phyloP scores from a whole-genome alignment of 2,113 vertebrate species.

The Corythornis vintsioides region DNA sequence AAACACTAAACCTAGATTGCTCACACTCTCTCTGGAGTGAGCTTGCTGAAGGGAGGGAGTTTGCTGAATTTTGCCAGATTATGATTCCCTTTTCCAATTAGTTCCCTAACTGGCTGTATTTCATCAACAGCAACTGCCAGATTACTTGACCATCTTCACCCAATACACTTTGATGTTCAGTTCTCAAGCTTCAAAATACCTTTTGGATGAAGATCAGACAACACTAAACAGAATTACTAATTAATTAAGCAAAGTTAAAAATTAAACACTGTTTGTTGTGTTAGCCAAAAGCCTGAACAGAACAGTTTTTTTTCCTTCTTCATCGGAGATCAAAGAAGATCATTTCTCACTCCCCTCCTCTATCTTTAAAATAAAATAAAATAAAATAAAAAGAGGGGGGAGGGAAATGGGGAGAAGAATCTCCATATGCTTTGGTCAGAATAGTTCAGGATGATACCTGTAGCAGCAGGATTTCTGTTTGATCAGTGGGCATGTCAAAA shows the following conservation, averaged over 20 bases:
- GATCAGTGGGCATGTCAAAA: conserved; percentile 78
- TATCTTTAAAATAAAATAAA: conserved; percentile 54
- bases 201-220: conserved; percentile 98
- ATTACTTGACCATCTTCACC: conserved; percentile 85
- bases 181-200: conserved; percentile 91
- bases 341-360: conserved; percentile 72
- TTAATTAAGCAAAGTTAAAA: conserved; percentile 99
- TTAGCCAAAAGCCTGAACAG: conserved; percentile 96
- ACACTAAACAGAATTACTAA: conserved; percentile 99
- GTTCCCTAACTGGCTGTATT: conserved; percentile 76
- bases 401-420: neutral
- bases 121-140: conserved; percentile 76
- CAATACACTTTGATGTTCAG: conserved; percentile 92
- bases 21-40: neutral
- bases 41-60: conserved; percentile 27
- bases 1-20: conserved; percentile 15
- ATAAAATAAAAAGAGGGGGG: neutral
- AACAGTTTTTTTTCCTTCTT: conserved; percentile 83
- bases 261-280: conserved; percentile 99
- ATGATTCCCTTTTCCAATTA: conserved; percentile 64
- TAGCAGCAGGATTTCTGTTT: conserved; percentile 73
- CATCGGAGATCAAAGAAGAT: conserved; percentile 91
- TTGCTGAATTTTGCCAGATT: conserved; percentile 63
- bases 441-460: conserved; percentile 74
- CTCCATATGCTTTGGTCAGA: conserved; percentile 77